Evolutionary conservation across 2,888 invertebrate genomes (phyloP), one percentile per base, ranked within the genome.

Genomic region (Himalopsyche tibetana): DNA sequence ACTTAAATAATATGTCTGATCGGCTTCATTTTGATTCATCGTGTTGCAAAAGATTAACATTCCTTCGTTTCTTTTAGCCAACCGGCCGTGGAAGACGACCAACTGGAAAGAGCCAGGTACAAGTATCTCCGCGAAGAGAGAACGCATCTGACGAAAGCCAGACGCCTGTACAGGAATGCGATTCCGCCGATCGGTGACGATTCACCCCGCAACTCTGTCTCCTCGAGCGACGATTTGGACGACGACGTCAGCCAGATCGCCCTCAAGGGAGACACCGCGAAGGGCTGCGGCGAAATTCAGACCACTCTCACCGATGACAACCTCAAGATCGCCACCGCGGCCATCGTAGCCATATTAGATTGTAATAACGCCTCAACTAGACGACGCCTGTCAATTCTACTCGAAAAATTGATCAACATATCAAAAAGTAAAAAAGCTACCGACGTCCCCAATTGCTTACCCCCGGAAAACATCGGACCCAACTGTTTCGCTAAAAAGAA

Each of bases 71-170:
- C 56, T 69, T 82, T 81, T 81, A 86, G 86, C 19, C 86, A 80
- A 55, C 84, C 82, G 19, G 84, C 82, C 28, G 86, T 84, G 51
- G 79, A 82, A 8, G 86, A 86, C 38, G 86, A 86, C n/a, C 83
- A 82, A 36, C 83, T 86, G 17, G 82, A 84, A 40, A 45, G 82
- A 1, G 56, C 83, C 56, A 55, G 84, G 2, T n/a, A 15, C 36
- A 79, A 80, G n/a, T 82, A 69, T 19, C 55, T 81, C 17, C 40
- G 51, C 55, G 55, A 63, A 3, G 81, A 84, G 38, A 36, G 45
- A 63, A 63, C 81, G 19, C 42, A 63, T 40, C 63, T 86, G 82
- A 82, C 15, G 5, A n/a, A 55, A 28, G 86, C 86, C 28, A 40
- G 55, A 4, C n/a, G 36, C 1, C 28, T 63, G 15, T 63, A 63